phyloP scores from a whole-genome alignment of 2,797 vertebrate genomes.

The Cynodonichthys magdalenae region DNA sequence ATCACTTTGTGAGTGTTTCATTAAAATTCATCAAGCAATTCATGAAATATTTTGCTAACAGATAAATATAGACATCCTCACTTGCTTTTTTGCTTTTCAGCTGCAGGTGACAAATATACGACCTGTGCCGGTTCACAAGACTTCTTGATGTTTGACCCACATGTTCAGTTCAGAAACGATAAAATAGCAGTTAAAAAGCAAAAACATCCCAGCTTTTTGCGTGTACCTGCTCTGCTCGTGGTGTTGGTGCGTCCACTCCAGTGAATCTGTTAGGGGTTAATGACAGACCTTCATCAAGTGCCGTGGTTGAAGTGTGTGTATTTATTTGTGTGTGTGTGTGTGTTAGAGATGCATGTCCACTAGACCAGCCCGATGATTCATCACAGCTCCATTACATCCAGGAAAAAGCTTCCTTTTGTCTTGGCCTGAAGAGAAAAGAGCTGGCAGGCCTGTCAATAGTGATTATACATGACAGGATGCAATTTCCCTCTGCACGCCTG shows the following conservation, averaged over 20 bases:
- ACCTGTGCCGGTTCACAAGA: no score
- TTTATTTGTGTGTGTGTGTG: background rate
- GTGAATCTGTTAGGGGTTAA: constrained; percentile 29
- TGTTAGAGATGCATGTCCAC: constrained; percentile 20
- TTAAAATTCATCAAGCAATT: no score
- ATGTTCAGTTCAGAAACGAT: constrained; percentile 25
- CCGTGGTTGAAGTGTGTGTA: constrained; percentile 22
- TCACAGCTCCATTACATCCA: constrained; percentile 66
- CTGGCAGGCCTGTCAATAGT: constrained; percentile 67
- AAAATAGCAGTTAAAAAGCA: constrained; percentile 10
- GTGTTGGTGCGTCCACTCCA: constrained; percentile 8
- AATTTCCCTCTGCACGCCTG: constrained; percentile 60
- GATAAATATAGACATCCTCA: no score
- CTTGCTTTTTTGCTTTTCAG: no score
- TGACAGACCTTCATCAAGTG: constrained; percentile 5
- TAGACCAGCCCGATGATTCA: constrained; percentile 70
- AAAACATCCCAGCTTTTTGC: background rate
- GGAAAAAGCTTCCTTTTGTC: constrained; percentile 65
- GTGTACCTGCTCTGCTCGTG: constrained; percentile 1
- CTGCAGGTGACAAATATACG: background rate
- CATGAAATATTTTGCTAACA: no score
- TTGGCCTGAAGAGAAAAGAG: constrained; percentile 32
- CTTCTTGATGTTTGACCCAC: no score
- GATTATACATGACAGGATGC: constrained; percentile 76
- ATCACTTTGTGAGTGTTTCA: no score